phyloP scores from a whole-genome alignment of 1,140 invertebrate species.

The Agrypnia vestita region DNA sequence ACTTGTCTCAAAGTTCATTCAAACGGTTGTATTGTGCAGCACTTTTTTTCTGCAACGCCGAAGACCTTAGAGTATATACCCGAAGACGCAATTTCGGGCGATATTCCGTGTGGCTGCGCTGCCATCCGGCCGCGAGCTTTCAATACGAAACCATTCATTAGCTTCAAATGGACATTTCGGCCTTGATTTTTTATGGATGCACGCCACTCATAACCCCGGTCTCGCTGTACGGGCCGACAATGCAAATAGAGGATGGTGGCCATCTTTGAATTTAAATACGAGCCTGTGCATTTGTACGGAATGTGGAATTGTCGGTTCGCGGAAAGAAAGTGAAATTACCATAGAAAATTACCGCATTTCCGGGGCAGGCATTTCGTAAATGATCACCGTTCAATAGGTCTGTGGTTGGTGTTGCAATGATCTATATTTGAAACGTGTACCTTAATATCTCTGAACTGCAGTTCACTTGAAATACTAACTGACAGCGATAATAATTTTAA shows the following conservation, averaged over 20 bases:
- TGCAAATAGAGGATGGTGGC: background rate
- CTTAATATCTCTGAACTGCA: too few species aligned
- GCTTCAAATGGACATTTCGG: background rate
- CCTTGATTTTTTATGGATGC: constrained; percentile 20
- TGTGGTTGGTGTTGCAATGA: too few species aligned
- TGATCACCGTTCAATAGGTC: too few species aligned
- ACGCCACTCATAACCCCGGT: constrained; percentile 9
- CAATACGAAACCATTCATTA: constrained; percentile 26
- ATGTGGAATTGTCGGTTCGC: constrained; percentile 20
- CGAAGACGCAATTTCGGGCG: background rate
- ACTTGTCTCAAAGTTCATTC: background rate
- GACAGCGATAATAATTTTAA: too few species aligned
- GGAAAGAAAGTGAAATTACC: constrained; percentile 42
- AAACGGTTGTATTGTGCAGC: background rate
- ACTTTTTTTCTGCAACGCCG: background rate
- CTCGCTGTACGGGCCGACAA: background rate
- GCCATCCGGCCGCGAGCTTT: background rate
- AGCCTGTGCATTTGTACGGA: constrained; percentile 26
- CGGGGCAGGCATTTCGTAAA: background rate
- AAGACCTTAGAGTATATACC: too few species aligned
- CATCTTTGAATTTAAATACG: constrained; percentile 22
- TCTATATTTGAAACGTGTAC: too few species aligned
- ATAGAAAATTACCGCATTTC: constrained; percentile 30
- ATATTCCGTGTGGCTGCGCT: background rate
- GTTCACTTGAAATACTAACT: too few species aligned